A percentile compares a stretch with the other conserved stretches of the same genome.
Conservation (phyloP, 2,797 vertebrate species). For the Hirundo rustica region DNA sequence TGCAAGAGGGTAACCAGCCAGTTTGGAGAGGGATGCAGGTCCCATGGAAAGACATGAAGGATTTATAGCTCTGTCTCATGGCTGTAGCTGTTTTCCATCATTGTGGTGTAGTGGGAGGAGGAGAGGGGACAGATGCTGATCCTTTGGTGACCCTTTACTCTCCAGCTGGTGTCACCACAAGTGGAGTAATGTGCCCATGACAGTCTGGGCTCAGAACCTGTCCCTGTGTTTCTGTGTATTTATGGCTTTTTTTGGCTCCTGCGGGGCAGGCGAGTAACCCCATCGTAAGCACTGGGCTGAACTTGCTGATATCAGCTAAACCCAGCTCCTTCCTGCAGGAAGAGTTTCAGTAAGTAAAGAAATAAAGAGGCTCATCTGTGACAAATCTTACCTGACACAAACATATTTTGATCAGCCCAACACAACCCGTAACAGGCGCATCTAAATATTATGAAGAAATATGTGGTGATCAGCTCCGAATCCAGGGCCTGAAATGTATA, state of each 20-base stretch:
- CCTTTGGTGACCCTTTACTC: not conserved
- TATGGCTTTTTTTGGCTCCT: conserved; percentile 1
- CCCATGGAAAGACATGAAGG: not conserved
- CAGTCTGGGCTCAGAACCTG: not conserved
- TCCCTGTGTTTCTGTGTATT: not conserved
- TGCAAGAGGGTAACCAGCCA: not conserved
- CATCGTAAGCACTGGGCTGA: not conserved
- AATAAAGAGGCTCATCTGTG: conserved; percentile 13
- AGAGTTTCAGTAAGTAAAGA: conserved; percentile 23
- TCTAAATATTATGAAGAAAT: conserved; percentile 67
- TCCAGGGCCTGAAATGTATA: conserved; percentile 60
- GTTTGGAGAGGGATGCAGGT: not conserved
- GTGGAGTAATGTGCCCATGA: not conserved
- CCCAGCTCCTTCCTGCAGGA: not conserved
- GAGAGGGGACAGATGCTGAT: not conserved
- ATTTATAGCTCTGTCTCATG: conserved; percentile 5
- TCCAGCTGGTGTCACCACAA: not conserved
- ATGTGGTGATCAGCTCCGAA: conserved; percentile 54
- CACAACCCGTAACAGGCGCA: not conserved
- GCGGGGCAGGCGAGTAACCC: conserved; percentile 21
- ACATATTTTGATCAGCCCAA: conserved; percentile 44
- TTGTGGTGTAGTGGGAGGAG: accelerated
- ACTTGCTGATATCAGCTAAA: conserved; percentile 63
- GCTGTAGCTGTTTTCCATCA: not conserved
- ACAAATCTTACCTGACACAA: conserved; percentile 59